Percentiles rank a stretch among this genome's conserved stretches.
phyloP scores from a whole-genome alignment of 2,113 vertebrate species.

The Poeciliopsis turrubarensis region DNA sequence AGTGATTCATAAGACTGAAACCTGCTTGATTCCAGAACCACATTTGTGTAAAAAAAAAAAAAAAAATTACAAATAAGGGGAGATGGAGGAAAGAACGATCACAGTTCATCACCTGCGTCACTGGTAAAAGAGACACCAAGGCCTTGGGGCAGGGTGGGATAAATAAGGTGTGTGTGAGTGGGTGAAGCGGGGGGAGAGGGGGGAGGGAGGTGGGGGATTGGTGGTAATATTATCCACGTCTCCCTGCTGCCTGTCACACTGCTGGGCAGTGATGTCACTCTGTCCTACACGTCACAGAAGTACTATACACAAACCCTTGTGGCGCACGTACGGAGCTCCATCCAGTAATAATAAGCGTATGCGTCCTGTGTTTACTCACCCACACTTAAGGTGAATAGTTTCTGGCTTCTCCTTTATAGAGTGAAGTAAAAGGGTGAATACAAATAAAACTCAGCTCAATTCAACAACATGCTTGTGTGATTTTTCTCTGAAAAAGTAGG shows the following conservation, averaged over 20 bases:
- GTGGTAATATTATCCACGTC: conserved; percentile 58
- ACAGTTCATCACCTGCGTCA: conserved; percentile 51
- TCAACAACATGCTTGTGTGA: conserved; percentile 12
- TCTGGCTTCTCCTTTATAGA: not conserved
- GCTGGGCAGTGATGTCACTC: conserved; percentile 64
- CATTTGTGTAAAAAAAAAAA: conserved; percentile 8
- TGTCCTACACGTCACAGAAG: not conserved
- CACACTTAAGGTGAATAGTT: conserved; percentile 30
- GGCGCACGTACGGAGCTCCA: conserved; percentile 2
- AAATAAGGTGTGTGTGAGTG: conserved; percentile 55
- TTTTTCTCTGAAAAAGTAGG: conserved; percentile 46
- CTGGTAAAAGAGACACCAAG: conserved; percentile 45
- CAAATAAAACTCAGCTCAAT: not conserved
- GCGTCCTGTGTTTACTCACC: conserved; percentile 8
- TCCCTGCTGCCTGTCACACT: conserved; percentile 46
- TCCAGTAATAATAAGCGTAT: conserved; percentile 1
- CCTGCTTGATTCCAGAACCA: conserved; percentile 31
- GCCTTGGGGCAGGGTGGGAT: conserved; percentile 45
- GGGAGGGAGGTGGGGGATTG: not conserved
- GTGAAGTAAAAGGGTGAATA: not conserved
- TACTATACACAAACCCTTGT: conserved; percentile 17
- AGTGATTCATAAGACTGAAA: conserved; percentile 43
- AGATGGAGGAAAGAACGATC: conserved; percentile 10
- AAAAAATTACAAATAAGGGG: not conserved
- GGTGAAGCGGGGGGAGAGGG: no score